phyloP scores from a whole-genome alignment of 2,888 invertebrate genomes.

The Strigamia crassipes region DNA sequence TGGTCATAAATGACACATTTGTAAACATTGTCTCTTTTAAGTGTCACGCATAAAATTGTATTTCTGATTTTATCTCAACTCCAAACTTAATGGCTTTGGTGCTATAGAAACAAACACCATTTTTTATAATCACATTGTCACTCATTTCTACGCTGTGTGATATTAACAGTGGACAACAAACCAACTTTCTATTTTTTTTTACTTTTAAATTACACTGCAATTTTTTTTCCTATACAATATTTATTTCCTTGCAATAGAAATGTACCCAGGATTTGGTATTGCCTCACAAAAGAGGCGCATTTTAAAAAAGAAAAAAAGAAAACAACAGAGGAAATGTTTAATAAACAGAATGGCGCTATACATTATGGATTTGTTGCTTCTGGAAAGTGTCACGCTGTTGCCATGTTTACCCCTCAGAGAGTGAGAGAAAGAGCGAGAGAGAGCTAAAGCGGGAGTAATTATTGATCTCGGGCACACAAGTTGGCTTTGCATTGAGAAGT shows the following conservation, averaged over 20 bases:
- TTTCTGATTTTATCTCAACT: constrained; percentile 3
- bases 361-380: constrained; percentile 43
- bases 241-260: background rate
- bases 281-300: constrained; percentile 22
- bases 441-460: constrained; percentile 32
- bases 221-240: background rate
- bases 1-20: background rate
- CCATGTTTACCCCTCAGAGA: constrained; percentile 42
- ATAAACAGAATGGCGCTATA: constrained; percentile 14
- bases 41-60: constrained; percentile 4
- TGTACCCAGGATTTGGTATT: background rate
- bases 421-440: too few relatives aligned
- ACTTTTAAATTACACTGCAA: background rate
- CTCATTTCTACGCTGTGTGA: background rate
- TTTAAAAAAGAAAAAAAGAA: too few relatives aligned
- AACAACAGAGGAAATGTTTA: constrained; percentile 24
- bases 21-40: constrained; percentile 1
- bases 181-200: background rate
- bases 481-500: constrained; percentile 10
- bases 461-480: constrained; percentile 35
- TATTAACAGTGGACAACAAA: background rate
- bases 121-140: background rate
- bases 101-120: constrained; percentile 2
- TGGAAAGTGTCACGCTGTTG: constrained; percentile 44
- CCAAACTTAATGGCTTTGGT: background rate